Conservation (phyloP, 2,797 vertebrate genomes). For the Falco columbarius region DNA sequence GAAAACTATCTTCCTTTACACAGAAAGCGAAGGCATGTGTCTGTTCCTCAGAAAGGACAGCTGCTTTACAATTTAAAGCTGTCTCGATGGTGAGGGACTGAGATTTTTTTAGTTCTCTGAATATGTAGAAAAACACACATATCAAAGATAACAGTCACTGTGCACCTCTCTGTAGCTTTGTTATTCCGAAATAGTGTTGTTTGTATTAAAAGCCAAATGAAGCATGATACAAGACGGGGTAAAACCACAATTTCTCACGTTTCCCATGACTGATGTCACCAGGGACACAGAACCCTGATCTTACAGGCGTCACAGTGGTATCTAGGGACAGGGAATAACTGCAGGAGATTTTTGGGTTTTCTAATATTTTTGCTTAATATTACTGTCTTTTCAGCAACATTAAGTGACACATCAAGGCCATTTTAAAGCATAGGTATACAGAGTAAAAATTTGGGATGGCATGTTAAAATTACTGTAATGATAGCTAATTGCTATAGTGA, state of each 20-base stretch:
- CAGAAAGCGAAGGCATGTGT: not conserved
- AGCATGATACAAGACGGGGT: not conserved
- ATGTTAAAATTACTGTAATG: not conserved
- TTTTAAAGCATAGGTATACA: not conserved
- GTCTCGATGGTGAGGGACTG: not conserved
- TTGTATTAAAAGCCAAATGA: not conserved
- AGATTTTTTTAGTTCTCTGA: not conserved
- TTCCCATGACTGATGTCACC: rapidly evolving
- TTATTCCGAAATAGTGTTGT: not conserved
- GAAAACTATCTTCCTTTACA: not conserved
- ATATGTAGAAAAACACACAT: not conserved
- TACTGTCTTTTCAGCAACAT: not conserved
- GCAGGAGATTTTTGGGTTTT: not conserved
- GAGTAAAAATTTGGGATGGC: not conserved
- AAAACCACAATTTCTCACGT: not conserved
- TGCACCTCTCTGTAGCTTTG: not conserved
- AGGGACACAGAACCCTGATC: not conserved
- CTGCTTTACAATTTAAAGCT: slow-evolving; percentile 7
- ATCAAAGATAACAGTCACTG: not conserved
- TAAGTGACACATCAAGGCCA: not conserved
- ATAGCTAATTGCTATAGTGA: not conserved
- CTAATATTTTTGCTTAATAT: not conserved
- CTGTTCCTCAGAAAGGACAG: not conserved
- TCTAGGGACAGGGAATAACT: not conserved
- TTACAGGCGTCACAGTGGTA: not conserved